Percentiles rank a stretch among this genome's conserved stretches.
Evolutionary conservation across 1,140 invertebrate genomes (phyloP).

Genomic region (Calycopis cecrops): DNA sequence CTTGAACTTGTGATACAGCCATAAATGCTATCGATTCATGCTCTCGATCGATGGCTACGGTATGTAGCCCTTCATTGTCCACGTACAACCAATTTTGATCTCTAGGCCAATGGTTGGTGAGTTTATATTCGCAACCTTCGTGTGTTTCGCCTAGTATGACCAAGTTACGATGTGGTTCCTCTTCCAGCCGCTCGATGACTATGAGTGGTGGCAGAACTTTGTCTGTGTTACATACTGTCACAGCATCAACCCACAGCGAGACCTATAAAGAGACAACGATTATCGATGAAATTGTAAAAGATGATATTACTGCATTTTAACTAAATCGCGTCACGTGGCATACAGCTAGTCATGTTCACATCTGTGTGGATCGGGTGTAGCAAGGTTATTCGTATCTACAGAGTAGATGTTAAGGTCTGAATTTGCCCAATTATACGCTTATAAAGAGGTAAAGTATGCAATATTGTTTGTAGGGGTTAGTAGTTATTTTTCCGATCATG

Average conservation of each 20-base stretch:
- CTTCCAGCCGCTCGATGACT: conserved; percentile 56
- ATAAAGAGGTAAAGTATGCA: too few relatives aligned
- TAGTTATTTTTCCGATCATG: too few relatives aligned
- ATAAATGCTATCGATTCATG: conserved; percentile 66
- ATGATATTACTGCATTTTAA: not conserved
- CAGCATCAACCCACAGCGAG: conserved; percentile 39
- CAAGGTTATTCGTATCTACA: too few relatives aligned
- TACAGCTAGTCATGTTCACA: too few relatives aligned
- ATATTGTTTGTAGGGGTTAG: too few relatives aligned
- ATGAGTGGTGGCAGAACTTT: conserved; percentile 49
- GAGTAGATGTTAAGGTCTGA: too few relatives aligned
- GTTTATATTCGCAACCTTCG: conserved; percentile 38
- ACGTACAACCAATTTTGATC: conserved; percentile 57
- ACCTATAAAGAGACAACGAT: conserved; percentile 41
- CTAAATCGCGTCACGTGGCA: too few relatives aligned
- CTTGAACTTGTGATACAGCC: conserved; percentile 65
- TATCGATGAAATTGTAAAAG: conserved; percentile 6
- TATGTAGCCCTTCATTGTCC: conserved; percentile 45
- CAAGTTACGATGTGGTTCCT: conserved; percentile 48
- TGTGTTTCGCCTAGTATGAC: conserved; percentile 40
- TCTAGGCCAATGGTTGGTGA: conserved; percentile 52
- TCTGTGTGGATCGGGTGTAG: too few relatives aligned
- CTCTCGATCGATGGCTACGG: conserved; percentile 59
- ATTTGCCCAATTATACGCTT: too few relatives aligned
- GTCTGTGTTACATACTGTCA: conserved; percentile 36